These are phyloP conservation scores for Oenanthe oenanthe DNA, from an alignment of 2,113 vertebrate genomes.

Conservation along the genomic window DNA sequence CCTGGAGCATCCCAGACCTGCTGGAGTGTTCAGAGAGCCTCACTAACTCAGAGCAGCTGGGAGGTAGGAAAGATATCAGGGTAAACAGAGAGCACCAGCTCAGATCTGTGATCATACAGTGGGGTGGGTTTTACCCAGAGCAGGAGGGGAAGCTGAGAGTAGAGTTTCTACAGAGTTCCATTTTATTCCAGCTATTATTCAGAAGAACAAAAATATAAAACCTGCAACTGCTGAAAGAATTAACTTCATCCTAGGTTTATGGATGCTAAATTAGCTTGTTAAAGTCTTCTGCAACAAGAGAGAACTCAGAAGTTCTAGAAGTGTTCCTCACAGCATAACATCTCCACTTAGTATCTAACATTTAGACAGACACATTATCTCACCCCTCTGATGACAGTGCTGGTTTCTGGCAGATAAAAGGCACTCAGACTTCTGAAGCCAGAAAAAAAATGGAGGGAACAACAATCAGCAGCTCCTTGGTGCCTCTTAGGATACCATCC, in stretches of 20 bases:
- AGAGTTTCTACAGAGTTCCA: not conserved
- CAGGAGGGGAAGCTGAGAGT: not conserved
- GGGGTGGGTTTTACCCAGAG: not conserved
- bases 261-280: not conserved
- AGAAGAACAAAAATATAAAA: not conserved
- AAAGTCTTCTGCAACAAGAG: not conserved
- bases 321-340: fast-evolving
- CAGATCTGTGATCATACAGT: not conserved
- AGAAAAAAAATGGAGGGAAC: fast-evolving
- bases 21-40: fast-evolving
- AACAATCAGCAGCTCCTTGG: fast-evolving
- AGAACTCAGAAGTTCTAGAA: not conserved
- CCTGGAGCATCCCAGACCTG: fast-evolving
- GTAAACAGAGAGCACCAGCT: not conserved
- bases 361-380: not conserved
- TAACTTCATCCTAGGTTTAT: not conserved
- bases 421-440: not conserved
- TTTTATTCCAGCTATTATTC: not conserved
- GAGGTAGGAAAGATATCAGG: not conserved
- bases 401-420: not conserved
- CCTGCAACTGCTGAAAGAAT: not conserved
- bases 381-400: not conserved
- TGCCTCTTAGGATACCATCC: too few relatives aligned
- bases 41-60: not conserved
- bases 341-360: not conserved